Evolutionary conservation across 2,888 invertebrate species (phyloP), one percentile per base, ranked within the genome.

Genomic region (Rhynchonema sp.): DNA sequence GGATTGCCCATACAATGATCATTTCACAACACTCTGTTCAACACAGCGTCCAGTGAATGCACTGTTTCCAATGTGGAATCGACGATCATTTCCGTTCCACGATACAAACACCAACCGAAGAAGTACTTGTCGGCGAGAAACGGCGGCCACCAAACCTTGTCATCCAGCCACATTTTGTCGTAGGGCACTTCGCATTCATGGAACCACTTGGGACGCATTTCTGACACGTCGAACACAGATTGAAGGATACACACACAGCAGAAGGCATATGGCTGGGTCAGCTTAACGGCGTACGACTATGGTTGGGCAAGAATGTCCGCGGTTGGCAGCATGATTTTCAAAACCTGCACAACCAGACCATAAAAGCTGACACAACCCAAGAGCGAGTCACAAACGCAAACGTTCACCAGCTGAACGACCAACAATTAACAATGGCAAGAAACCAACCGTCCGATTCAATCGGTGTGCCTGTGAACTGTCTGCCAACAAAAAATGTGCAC

Each of bases 121-220:
- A 84, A 83, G 57, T 77, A 76, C 63, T 78, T 77, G 17, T 78
- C 79, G 62, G 76, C 74, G 3, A 84, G 70, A 75, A 84, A 77
- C 23, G 79, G 74, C 0, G 83, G 83, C 66, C 82, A 81, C 85
- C 85, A 85, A 46, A 77, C 66, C 58, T 69, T 72, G 67, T 83
- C 83, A 72, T 85, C 85, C 2, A 79, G 79, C 84, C 84, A 85
- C 85, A 85, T 85, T 46, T 80, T 70, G 13, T 79, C 72, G 68
- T 78, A 84, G 0, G 85, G 85, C 64, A 84, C 74, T n/a, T 78
- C 68, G 26, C 79, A 72, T 22, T 76, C 66, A 9, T 77, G 65
- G 67, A 79, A 85, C 85, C 85, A 85, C 69, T 80, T 76, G 0
- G 84, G 85, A 28, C 68, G 66, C 84, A 85, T 85, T 76, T 85